Conservation (phyloP, 1,140 invertebrate genomes). For the Thrips palmi region DNA sequence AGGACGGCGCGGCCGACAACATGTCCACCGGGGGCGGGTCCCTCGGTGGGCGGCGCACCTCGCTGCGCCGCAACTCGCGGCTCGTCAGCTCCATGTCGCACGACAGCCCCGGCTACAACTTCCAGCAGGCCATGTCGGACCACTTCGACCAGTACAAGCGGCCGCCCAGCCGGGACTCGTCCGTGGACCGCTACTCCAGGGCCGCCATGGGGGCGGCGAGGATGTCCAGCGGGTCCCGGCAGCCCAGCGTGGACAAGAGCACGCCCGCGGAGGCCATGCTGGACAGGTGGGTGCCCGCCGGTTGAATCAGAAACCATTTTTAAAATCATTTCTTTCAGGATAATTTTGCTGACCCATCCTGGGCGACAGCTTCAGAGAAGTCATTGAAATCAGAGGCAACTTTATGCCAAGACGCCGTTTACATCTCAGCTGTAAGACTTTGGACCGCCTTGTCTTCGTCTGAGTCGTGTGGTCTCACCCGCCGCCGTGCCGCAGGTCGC, state of each 20-base stretch:
- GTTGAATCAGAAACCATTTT: no score
- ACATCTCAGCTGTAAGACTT: no score
- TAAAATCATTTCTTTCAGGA: no score
- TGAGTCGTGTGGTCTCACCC: slow-evolving; percentile 9
- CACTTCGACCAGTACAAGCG: slow-evolving; percentile 85
- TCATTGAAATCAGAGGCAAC: no score
- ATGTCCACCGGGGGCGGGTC: slow-evolving; percentile 3
- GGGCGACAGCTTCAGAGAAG: no score
- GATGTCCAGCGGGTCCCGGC: slow-evolving; percentile 44
- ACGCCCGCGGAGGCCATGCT: slow-evolving; percentile 21
- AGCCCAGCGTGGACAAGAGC: slow-evolving; percentile 51
- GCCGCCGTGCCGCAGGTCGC: not conserved
- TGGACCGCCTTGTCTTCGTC: no score
- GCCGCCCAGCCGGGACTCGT: slow-evolving; percentile 70
- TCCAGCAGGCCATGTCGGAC: slow-evolving; percentile 33
- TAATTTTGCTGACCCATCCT: no score
- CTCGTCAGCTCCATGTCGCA: slow-evolving; percentile 20
- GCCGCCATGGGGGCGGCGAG: no score
- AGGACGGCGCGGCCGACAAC: not conserved
- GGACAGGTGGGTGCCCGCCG: slow-evolving; percentile 27
- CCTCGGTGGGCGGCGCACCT: slow-evolving; percentile 7
- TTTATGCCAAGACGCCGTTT: no score
- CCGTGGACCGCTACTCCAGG: slow-evolving; percentile 61
- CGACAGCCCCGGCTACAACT: slow-evolving; percentile 18
- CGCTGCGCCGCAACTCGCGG: slow-evolving; percentile 26